phyloP scores from a whole-genome alignment of 1,140 invertebrate species.

The Conus betulinus region DNA sequence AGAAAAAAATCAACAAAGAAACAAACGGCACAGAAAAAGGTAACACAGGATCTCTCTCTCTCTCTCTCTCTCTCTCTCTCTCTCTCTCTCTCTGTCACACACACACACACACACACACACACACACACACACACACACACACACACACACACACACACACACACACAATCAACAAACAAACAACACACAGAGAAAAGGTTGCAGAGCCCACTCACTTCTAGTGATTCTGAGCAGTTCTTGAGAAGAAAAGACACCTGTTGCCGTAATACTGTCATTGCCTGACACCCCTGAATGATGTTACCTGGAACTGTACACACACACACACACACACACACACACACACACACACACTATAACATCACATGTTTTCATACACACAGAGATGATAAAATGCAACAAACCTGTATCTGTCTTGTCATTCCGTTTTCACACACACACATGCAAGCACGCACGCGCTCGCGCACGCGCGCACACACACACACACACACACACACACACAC shows the following conservation, averaged over 20 bases:
- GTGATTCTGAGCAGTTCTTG: slow-evolving; percentile 86
- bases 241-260: slow-evolving; percentile 98
- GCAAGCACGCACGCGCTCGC: neutral
- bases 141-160: too few species aligned
- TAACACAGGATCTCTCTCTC: too few species aligned
- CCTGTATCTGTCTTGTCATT: neutral
- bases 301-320: slow-evolving; percentile 87
- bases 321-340: neutral
- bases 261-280: slow-evolving; percentile 98
- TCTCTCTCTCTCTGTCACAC: too few species aligned
- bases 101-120: too few species aligned
- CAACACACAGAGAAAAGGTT: neutral
- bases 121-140: too few species aligned
- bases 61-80: too few species aligned
- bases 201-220: slow-evolving; percentile 63
- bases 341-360: neutral
- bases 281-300: slow-evolving; percentile 98
- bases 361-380: neutral
- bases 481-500: neutral
- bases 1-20: too few species aligned
- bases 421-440: too few species aligned
- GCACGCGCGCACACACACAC: neutral
- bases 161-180: too few species aligned
- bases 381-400: neutral
- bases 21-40: too few species aligned